phyloP scores from a whole-genome alignment of 2,113 vertebrate genomes.

The Neotoma lepida region DNA sequence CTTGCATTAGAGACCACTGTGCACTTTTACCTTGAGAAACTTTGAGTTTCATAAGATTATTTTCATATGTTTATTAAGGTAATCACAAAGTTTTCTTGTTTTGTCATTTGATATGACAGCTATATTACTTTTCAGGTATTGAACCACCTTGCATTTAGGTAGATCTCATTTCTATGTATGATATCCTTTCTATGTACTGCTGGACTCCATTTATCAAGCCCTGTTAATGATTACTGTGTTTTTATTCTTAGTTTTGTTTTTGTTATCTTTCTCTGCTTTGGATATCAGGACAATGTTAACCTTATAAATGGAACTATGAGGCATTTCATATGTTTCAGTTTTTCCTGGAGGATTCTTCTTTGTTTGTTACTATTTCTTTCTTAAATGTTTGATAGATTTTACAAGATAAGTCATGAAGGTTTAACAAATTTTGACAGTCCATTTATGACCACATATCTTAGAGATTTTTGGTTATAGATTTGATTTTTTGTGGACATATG shows the following conservation, averaged over 20 bases:
- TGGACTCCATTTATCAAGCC: not conserved
- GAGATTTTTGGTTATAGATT: not conserved
- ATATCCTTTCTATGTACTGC: not conserved
- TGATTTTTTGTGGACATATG: not conserved
- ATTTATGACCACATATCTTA: not conserved
- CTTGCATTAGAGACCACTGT: not conserved
- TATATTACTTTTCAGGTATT: conserved; percentile 6
- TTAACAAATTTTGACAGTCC: not conserved
- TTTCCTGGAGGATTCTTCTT: not conserved
- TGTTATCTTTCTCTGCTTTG: not conserved
- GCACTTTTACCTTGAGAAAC: not conserved
- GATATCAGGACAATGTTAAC: not conserved
- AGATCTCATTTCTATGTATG: not conserved
- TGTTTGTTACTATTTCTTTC: not conserved
- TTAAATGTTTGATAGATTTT: not conserved
- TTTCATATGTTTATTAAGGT: not conserved
- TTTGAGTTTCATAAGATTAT: not conserved
- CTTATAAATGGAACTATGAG: not conserved
- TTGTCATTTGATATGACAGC: not conserved
- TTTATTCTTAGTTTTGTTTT: not conserved
- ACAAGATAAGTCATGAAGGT: not conserved
- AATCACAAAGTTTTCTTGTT: not conserved
- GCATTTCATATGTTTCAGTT: not conserved
- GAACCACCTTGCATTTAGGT: not conserved
- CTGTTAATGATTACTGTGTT: not conserved